These are phyloP conservation scores for Paelopatides confundens DNA, from an alignment of 53 echinoderm and acorn worm genomes.

Conservation along the genomic window DNA sequence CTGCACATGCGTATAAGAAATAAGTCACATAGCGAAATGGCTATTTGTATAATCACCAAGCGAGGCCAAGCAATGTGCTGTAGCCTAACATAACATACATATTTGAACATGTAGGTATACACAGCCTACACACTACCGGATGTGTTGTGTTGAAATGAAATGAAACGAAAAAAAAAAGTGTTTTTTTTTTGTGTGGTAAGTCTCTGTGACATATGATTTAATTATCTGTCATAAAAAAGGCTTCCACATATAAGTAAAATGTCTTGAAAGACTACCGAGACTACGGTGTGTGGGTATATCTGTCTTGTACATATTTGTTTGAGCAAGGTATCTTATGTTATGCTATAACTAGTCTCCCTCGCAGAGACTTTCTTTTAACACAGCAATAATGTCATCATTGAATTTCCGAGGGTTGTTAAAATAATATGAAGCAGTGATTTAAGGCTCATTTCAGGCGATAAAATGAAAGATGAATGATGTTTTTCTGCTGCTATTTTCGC, in stretches of 20 bases:
- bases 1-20: no score
- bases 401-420: conserved; percentile 51
- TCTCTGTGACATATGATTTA: not conserved
- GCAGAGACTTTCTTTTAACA: not conserved
- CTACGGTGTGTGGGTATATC: not conserved
- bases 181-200: not conserved
- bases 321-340: not conserved
- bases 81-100: not conserved
- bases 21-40: no score
- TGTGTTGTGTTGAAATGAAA: not conserved
- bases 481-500: conserved; percentile 29
- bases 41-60: no score
- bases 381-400: conserved; percentile 40
- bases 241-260: no score
- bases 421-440: conserved; percentile 37
- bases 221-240: not conserved
- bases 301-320: not conserved
- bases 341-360: no score
- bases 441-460: conserved; percentile 47
- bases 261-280: no score
- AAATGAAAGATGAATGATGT: conserved; percentile 49
- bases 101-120: not conserved
- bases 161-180: not conserved
- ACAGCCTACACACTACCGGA: not conserved
- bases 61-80: not conserved